Conservation (phyloP, 2,888 invertebrate species). For the Empis livida region DNA sequence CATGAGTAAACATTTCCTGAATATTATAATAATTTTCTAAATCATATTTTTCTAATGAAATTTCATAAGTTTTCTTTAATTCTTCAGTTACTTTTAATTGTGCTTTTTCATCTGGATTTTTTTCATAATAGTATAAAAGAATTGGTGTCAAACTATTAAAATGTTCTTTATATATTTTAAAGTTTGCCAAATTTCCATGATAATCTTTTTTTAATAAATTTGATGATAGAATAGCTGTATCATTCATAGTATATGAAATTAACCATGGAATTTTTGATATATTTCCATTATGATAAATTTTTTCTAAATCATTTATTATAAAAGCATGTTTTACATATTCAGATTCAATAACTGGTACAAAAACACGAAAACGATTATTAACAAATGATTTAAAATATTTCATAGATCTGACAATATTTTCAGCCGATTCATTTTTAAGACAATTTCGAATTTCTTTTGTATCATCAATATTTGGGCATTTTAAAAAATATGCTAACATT, state of each 20-base stretch:
- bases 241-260: constrained; percentile 49
- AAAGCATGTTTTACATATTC: constrained; percentile 39
- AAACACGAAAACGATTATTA: constrained; percentile 44
- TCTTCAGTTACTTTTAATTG: constrained; percentile 43
- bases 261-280: constrained; percentile 53
- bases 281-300: constrained; percentile 42
- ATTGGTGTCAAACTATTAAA: constrained; percentile 46
- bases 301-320: constrained; percentile 48
- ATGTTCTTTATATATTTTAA: constrained; percentile 34
- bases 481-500: constrained; percentile 46
- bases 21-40: constrained; percentile 26
- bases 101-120: not conserved
- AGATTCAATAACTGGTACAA: constrained; percentile 53
- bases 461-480: constrained; percentile 43
- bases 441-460: constrained; percentile 46
- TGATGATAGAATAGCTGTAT: constrained; percentile 53
- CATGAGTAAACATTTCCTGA: constrained; percentile 44
- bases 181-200: constrained; percentile 21
- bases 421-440: constrained; percentile 45
- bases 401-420: constrained; percentile 33
- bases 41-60: constrained; percentile 18
- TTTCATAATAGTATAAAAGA: constrained; percentile 46
- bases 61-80: constrained; percentile 37
- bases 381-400: constrained; percentile 39
- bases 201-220: constrained; percentile 32